phyloP scores from a whole-genome alignment of 2,797 vertebrate species.

The Gobio occitaniae region DNA sequence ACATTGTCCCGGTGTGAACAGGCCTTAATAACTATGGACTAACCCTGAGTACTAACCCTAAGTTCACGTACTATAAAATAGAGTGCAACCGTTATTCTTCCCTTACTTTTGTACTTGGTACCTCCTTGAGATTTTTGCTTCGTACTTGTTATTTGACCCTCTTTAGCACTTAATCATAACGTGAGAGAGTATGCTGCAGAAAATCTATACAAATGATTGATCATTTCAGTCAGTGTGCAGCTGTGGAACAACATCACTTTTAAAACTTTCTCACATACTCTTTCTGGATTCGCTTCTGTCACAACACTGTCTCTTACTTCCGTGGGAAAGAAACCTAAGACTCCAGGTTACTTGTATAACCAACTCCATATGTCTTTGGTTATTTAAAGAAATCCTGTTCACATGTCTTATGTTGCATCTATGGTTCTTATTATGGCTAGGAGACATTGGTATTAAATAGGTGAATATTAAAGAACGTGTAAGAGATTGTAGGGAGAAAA shows the following conservation, averaged over 20 bases:
- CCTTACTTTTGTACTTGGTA: not conserved
- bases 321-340: conserved; percentile 57
- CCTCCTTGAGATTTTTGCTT: not conserved
- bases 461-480: not conserved
- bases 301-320: conserved; percentile 35
- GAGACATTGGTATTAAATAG: not conserved
- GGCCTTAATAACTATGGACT: too few relatives aligned
- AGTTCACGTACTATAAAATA: too few relatives aligned
- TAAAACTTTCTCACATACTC: conserved; percentile 22
- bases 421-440: conserved; percentile 2
- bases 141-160: not conserved
- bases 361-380: conserved; percentile 58
- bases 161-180: not conserved
- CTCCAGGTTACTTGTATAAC: conserved; percentile 29
- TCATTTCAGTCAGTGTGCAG: not conserved
- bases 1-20: too few relatives aligned
- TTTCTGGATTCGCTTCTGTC: conserved; percentile 39
- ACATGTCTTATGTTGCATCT: conserved; percentile 11
- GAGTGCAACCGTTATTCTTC: not conserved
- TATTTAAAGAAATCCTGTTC: conserved; percentile 64
- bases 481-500: not conserved
- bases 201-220: not conserved
- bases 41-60: too few relatives aligned
- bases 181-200: not conserved
- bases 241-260: not conserved